phyloP scores from a whole-genome alignment of 2,888 invertebrate species.

The Gisinianus flammeolus region DNA sequence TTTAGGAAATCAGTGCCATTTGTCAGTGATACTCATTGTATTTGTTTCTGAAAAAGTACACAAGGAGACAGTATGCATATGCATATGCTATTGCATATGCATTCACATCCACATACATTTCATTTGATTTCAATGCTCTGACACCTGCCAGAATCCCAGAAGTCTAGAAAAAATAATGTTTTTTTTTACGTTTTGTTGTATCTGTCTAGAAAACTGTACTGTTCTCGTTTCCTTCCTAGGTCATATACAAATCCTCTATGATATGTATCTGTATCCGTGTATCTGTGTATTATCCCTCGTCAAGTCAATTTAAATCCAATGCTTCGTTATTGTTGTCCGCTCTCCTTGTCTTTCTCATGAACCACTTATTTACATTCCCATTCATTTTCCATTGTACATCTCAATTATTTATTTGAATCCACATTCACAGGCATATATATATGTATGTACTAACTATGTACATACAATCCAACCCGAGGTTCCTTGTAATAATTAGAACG shows the following conservation, averaged over 20 bases:
- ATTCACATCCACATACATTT: not conserved
- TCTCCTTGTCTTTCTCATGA: not conserved
- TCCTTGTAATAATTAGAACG: no score
- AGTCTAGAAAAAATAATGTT: constrained; percentile 22
- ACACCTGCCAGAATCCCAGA: constrained; percentile 36
- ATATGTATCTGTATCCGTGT: no score
- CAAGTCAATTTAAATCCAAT: no score
- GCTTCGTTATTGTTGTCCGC: no score
- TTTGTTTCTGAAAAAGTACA: not conserved
- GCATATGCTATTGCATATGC: not conserved
- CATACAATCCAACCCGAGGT: no score
- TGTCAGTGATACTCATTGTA: not conserved
- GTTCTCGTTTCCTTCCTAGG: not conserved
- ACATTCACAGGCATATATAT: not conserved
- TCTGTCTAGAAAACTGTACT: not conserved
- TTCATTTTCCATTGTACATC: not conserved
- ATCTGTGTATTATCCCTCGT: no score
- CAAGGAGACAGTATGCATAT: not conserved
- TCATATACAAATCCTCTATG: not conserved
- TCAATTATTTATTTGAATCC: not conserved
- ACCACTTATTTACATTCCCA: not conserved
- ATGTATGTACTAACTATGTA: no score
- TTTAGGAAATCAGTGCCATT: not conserved
- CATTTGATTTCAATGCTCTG: constrained; percentile 33
- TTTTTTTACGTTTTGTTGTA: not conserved